These are phyloP conservation scores for Therioaphis trifolii DNA, from an alignment of 2,888 invertebrate species.

Conservation along the genomic window DNA sequence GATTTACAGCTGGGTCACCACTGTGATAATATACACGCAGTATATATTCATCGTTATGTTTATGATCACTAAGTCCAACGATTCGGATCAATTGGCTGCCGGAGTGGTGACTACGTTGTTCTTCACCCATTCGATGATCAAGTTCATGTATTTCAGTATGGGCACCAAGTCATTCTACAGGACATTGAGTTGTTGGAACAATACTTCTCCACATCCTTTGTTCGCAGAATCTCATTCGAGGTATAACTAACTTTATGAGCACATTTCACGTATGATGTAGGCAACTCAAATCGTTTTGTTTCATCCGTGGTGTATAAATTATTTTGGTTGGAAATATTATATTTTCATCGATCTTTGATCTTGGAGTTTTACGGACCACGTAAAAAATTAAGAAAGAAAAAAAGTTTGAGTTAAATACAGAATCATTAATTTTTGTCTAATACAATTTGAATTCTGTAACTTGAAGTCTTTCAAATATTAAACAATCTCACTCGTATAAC, in stretches of 20 bases:
- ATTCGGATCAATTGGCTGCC: slow-evolving; percentile 79
- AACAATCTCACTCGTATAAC: no score
- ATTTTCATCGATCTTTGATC: no score
- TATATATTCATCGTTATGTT: slow-evolving; percentile 76
- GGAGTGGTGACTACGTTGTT: slow-evolving; percentile 86
- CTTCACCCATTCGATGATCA: slow-evolving; percentile 82
- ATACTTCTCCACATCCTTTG: slow-evolving; percentile 79
- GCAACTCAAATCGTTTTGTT: no score
- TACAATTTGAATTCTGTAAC: no score
- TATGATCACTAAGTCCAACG: slow-evolving; percentile 78
- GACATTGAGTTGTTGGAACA: slow-evolving; percentile 83
- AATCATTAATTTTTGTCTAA: no score
- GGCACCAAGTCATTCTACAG: slow-evolving; percentile 77
- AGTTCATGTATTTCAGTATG: slow-evolving; percentile 79
- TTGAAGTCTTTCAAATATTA: no score
- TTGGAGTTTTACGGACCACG: no score
- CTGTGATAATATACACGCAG: slow-evolving; percentile 65
- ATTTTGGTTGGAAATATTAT: no score
- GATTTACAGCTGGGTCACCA: slow-evolving; percentile 68
- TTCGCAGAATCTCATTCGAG: slow-evolving; percentile 85
- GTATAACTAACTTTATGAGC: slow-evolving; percentile 69
- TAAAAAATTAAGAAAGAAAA: no score
- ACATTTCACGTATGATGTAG: no score
- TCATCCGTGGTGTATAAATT: no score
- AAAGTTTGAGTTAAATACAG: no score